These are phyloP conservation scores for Pituophis catenifer DNA, from an alignment of 2,113 vertebrate genomes.

Conservation along the genomic window DNA sequence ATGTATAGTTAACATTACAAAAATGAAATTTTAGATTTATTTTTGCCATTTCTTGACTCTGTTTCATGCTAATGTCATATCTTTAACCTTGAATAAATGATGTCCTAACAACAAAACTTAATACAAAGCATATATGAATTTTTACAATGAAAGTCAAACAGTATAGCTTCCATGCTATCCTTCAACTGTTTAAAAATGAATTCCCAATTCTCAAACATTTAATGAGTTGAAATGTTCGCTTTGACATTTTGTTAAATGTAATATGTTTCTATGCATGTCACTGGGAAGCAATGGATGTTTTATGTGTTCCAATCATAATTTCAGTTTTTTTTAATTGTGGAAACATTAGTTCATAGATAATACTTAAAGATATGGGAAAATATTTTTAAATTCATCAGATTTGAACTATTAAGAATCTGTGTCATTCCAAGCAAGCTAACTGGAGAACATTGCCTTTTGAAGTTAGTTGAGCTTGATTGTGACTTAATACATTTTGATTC, in stretches of 20 bases:
- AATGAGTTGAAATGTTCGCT: too few relatives aligned
- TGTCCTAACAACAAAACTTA: not conserved
- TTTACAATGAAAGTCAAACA: not conserved
- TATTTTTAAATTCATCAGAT: not conserved
- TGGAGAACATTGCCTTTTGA: not conserved
- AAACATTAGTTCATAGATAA: not conserved
- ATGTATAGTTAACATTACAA: not conserved
- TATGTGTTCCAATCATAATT: not conserved
- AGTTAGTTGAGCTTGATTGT: not conserved
- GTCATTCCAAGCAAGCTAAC: not conserved
- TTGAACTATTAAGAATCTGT: not conserved
- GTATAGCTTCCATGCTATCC: not conserved
- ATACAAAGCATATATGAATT: not conserved
- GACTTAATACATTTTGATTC: not conserved
- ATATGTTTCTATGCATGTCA: not conserved
- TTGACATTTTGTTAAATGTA: not conserved
- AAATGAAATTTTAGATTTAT: not conserved
- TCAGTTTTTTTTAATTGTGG: not conserved
- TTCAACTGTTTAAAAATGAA: too few relatives aligned
- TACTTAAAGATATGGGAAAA: not conserved
- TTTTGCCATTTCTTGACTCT: not conserved
- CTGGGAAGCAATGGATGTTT: not conserved
- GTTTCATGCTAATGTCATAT: not conserved
- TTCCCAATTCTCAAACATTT: too few relatives aligned
- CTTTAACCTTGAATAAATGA: not conserved